Evolutionary conservation across 2,113 vertebrate species (phyloP).

Genomic region (Siniperca knerii): DNA sequence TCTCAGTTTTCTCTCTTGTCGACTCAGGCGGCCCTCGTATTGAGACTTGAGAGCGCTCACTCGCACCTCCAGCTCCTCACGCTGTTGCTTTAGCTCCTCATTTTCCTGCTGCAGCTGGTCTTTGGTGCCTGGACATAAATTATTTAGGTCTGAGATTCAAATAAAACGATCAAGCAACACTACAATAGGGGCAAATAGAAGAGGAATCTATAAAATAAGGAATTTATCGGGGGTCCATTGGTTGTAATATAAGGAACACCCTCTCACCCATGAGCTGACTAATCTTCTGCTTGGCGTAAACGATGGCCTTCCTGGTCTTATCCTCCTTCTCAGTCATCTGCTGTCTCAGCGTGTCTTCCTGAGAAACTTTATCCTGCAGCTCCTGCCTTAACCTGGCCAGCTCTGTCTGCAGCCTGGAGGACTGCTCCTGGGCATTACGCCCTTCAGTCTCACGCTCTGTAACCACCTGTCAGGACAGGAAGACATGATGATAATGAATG

Average conservation of each 20-base stretch:
- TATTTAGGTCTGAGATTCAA: background rate
- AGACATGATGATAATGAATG: background rate
- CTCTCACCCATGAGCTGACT: constrained; percentile 88
- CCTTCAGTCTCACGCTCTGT: constrained; percentile 91
- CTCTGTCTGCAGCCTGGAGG: constrained; percentile 88
- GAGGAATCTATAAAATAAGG: background rate
- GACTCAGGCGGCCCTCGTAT: constrained; percentile 94
- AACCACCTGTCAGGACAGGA: constrained; percentile 79
- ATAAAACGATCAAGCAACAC: background rate
- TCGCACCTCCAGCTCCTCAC: constrained; percentile 94
- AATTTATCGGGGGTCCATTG: background rate
- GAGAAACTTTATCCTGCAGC: constrained; percentile 89
- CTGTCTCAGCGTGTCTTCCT: constrained; percentile 92
- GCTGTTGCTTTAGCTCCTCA: constrained; percentile 94
- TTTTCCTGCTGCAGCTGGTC: constrained; percentile 93
- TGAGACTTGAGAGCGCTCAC: constrained; percentile 96
- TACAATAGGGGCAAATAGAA: background rate
- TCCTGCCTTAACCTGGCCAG: constrained; percentile 90
- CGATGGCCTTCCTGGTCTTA: constrained; percentile 93
- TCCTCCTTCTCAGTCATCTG: constrained; percentile 95
- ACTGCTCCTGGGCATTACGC: constrained; percentile 89
- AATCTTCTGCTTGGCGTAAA: constrained; percentile 94
- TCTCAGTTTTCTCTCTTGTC: constrained; percentile 92
- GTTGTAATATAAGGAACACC: background rate
- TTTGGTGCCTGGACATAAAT: constrained; percentile 84